phyloP scores from a whole-genome alignment of 2,888 invertebrate genomes.

The Pristionchus exspectatus region DNA sequence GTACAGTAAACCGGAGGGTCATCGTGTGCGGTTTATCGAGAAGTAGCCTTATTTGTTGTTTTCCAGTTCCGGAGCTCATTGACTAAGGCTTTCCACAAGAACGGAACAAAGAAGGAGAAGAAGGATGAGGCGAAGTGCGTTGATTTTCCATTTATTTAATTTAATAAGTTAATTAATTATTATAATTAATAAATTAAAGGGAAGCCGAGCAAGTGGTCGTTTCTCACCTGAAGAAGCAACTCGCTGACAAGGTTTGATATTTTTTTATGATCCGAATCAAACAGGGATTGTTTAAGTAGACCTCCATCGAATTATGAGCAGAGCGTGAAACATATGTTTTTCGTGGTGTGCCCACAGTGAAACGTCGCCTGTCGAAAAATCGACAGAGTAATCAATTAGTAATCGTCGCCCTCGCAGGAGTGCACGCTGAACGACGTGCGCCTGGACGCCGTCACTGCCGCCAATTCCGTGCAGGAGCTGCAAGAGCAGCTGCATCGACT shows the following conservation, averaged over 20 bases:
- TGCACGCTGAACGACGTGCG: conserved; percentile 85
- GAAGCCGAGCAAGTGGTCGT: conserved; percentile 53
- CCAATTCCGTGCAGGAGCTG: conserved; percentile 95
- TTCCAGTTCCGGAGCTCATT: conserved; percentile 91
- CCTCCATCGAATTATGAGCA: neutral
- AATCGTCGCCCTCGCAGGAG: conserved; percentile 26
- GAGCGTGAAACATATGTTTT: neutral
- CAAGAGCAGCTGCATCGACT: conserved; percentile 97
- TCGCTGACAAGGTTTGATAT: conserved; percentile 96
- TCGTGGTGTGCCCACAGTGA: neutral
- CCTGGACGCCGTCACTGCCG: conserved; percentile 95
- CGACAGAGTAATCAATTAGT: neutral
- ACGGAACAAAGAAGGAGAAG: conserved; percentile 67
- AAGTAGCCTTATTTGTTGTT: neutral
- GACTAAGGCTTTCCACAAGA: conserved; percentile 90
- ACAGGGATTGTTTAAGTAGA: neutral
- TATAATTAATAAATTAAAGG: neutral
- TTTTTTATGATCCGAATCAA: conserved; percentile 82
- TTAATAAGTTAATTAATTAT: neutral
- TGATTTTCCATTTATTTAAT: neutral
- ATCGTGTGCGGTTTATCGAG: neutral
- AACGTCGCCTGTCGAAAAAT: neutral
- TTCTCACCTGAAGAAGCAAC: conserved; percentile 87
- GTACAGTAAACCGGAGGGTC: neutral
- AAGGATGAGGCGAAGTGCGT: conserved; percentile 67